Percentiles rank a stretch among this genome's conserved stretches.
Conservation (phyloP, 2,797 vertebrate species). For the Rhincodon typus region DNA sequence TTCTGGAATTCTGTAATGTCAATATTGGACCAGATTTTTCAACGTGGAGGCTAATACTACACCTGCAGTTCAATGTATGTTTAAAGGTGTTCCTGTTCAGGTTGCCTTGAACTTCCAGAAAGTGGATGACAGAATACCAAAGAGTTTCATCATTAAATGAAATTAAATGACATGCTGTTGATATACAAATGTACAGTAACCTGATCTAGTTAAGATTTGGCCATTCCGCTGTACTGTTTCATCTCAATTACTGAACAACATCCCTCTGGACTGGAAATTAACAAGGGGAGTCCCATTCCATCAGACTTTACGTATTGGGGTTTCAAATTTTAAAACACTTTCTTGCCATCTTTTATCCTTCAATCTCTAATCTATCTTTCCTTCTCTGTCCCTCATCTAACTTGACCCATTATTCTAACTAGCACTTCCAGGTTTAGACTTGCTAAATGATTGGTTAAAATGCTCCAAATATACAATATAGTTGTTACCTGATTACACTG, state of each 20-base stretch:
- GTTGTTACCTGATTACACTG: too few species aligned
- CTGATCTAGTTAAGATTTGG: not conserved
- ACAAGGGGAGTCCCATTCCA: not conserved
- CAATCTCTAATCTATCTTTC: too few species aligned
- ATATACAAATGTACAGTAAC: not conserved
- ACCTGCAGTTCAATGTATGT: not conserved
- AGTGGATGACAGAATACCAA: too few species aligned
- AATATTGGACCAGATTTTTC: not conserved
- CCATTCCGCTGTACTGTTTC: not conserved
- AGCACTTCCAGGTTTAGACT: too few species aligned
- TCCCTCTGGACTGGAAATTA: not conserved
- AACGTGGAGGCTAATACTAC: not conserved
- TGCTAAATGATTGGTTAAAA: too few species aligned
- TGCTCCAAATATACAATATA: too few species aligned
- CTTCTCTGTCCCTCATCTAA: too few species aligned
- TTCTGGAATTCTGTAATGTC: not conserved
- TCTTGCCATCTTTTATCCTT: too few species aligned
- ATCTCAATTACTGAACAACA: not conserved
- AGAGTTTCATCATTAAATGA: not conserved
- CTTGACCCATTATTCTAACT: too few species aligned
- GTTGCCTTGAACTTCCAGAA: too few species aligned
- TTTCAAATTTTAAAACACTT: too few species aligned
- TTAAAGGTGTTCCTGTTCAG: not conserved
- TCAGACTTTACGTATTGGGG: too few species aligned
- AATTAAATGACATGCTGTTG: not conserved